Percentiles rank a stretch among this genome's conserved stretches.
These are phyloP conservation scores for Hipparchia sbordonii DNA, from an alignment of 2,888 invertebrate species.

Conservation along the genomic window DNA sequence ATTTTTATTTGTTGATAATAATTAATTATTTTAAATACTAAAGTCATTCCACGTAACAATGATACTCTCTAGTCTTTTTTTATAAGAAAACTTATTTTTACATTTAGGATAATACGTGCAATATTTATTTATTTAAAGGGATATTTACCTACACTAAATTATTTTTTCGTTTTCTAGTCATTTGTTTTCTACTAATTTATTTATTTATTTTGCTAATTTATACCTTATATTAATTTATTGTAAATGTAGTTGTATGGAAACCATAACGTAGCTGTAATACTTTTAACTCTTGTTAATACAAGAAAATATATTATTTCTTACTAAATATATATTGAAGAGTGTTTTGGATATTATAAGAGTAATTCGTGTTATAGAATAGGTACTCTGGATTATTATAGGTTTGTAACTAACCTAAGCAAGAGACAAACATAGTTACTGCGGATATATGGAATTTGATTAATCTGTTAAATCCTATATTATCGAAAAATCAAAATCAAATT, in stretches of 20 bases:
- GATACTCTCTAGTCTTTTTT: slow-evolving; percentile 48
- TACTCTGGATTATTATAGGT: background rate
- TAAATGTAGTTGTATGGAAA: slow-evolving; percentile 12
- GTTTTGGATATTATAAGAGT: slow-evolving; percentile 3
- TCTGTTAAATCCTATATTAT: background rate
- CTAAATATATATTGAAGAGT: background rate
- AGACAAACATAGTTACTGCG: background rate
- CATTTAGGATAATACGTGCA: slow-evolving; percentile 60
- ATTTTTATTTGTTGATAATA: slow-evolving; percentile 45
- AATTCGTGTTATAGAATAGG: background rate
- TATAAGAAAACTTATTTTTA: slow-evolving; percentile 30
- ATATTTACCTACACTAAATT: slow-evolving; percentile 54
- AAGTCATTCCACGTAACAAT: slow-evolving; percentile 41
- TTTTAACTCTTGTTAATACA: background rate
- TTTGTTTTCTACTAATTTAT: slow-evolving; percentile 10
- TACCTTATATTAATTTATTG: slow-evolving; percentile 33
- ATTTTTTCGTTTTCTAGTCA: slow-evolving; percentile 33
- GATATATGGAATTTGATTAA: background rate
- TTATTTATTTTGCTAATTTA: slow-evolving; percentile 48
- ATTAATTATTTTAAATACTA: slow-evolving; percentile 37
- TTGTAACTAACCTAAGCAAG: slow-evolving; percentile 12
- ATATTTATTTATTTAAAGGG: slow-evolving; percentile 61
- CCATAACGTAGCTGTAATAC: background rate
- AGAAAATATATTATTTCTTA: background rate
- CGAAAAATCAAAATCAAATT: too few species aligned